Conservation (phyloP, 2,888 invertebrate genomes). For the Tinea trinotella region DNA sequence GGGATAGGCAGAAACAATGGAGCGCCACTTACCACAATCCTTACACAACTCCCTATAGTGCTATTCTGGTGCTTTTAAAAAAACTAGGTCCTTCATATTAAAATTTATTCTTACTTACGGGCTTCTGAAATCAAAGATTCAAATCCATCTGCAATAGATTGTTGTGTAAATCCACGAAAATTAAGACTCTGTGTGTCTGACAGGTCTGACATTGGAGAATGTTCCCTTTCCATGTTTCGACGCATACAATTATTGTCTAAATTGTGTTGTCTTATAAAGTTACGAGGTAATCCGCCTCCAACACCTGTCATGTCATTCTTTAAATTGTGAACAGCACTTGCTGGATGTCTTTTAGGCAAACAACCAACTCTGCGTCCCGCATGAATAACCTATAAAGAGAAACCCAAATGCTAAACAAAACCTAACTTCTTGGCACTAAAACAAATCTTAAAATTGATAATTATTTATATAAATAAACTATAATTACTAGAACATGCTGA, state of each 20-base stretch:
- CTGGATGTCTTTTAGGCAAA: background rate
- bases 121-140: constrained; percentile 5
- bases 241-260: background rate
- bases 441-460: too few relatives aligned
- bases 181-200: background rate
- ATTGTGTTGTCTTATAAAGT: background rate
- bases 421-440: too few relatives aligned
- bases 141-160: constrained; percentile 5
- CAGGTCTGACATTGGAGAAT: background rate
- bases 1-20: too few relatives aligned
- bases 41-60: too few relatives aligned
- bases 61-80: too few relatives aligned
- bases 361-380: background rate
- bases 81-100: too few relatives aligned
- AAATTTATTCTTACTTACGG: background rate
- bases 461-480: too few relatives aligned
- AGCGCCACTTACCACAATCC: too few relatives aligned
- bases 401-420: too few relatives aligned
- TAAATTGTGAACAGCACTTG: background rate
- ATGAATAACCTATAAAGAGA: background rate
- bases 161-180: background rate
- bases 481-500: too few relatives aligned
- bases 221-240: background rate
- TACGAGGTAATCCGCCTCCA: background rate
- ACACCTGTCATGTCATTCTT: background rate